These are phyloP conservation scores for Garra rufa DNA, from an alignment of 2,113 vertebrate genomes.

Conservation along the genomic window DNA sequence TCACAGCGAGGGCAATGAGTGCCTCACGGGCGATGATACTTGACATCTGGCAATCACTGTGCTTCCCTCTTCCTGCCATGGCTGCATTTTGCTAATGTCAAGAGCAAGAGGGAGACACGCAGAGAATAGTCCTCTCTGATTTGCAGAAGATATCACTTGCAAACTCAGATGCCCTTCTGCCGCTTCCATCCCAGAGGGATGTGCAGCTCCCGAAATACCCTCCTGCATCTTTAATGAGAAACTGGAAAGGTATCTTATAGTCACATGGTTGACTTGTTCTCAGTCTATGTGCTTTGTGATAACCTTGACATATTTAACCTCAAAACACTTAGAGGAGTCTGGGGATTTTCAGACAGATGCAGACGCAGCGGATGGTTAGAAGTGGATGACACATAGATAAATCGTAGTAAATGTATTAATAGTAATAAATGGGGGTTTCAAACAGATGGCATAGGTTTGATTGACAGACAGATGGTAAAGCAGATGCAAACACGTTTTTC, in stretches of 20 bases:
- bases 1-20: conserved; percentile 15
- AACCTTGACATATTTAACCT: conserved; percentile 55
- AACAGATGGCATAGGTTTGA: conserved; percentile 35
- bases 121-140: conserved; percentile 49
- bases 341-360: conserved; percentile 1
- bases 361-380: background rate
- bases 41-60: conserved; percentile 49
- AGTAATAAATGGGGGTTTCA: background rate
- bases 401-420: conserved; percentile 5
- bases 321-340: background rate
- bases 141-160: conserved; percentile 56
- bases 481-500: conserved; percentile 30
- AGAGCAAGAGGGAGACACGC: conserved; percentile 50
- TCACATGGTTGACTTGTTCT: conserved; percentile 46
- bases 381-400: conserved; percentile 8
- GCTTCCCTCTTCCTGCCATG: conserved; percentile 34
- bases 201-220: conserved; percentile 54
- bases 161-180: conserved; percentile 55
- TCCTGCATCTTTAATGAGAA: conserved; percentile 63
- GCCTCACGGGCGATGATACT: conserved; percentile 26
- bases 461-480: conserved; percentile 17
- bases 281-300: conserved; percentile 47
- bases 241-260: conserved; percentile 51
- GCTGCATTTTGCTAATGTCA: conserved; percentile 57
- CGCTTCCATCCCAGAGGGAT: conserved; percentile 40